A percentile compares a stretch with the other conserved stretches of the same genome.
These are phyloP conservation scores for Tridacna gigas DNA, from an alignment of 2,888 invertebrate species.

Conservation along the genomic window DNA sequence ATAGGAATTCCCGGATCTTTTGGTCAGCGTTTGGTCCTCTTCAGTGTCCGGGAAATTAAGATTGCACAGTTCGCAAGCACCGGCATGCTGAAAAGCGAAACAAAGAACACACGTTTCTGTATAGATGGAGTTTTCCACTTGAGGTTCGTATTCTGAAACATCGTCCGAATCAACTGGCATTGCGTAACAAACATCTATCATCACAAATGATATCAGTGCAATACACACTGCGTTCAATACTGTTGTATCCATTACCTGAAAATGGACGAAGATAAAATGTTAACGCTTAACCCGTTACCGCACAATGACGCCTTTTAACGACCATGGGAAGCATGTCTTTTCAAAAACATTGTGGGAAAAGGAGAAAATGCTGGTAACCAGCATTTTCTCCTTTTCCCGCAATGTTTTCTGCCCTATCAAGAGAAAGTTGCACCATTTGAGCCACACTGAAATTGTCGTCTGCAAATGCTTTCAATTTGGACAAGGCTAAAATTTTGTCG, in stretches of 20 bases:
- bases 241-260: constrained; percentile 7
- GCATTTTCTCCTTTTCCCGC: too few species aligned
- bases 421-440: too few species aligned
- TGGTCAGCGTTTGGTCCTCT: not conserved
- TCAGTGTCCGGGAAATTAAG: not conserved
- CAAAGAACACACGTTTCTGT: constrained; percentile 21
- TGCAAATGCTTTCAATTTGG: too few species aligned
- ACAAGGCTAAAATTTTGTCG: too few species aligned
- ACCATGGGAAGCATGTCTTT: too few species aligned
- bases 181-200: constrained; percentile 12
- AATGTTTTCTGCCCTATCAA: too few species aligned
- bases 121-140: not conserved
- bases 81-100: constrained; percentile 15
- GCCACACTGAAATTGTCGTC: too few species aligned
- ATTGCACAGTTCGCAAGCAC: constrained; percentile 21
- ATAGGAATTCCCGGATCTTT: constrained; percentile 1
- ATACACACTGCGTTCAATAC: constrained; percentile 4
- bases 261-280: too few species aligned
- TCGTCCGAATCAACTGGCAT: constrained; percentile 9
- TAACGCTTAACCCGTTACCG: too few species aligned
- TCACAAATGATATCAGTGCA: not conserved
- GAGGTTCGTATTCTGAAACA: constrained; percentile 4
- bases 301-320: too few species aligned
- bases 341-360: too few species aligned
- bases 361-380: too few species aligned